These are phyloP conservation scores for Archips xylosteana DNA, from an alignment of 2,888 invertebrate species.

Conservation along the genomic window DNA sequence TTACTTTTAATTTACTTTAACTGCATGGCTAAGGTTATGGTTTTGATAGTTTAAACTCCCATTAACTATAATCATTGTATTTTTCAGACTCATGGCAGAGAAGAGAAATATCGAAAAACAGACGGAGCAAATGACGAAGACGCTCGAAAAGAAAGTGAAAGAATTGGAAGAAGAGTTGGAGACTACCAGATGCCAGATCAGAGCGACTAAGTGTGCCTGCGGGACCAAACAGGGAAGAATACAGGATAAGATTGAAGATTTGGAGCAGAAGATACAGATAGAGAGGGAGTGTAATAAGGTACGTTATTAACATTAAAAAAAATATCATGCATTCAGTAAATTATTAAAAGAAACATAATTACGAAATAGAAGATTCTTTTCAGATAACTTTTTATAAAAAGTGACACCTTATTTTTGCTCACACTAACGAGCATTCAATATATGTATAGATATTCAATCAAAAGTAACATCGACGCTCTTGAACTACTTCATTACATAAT, in stretches of 20 bases:
- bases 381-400: background rate
- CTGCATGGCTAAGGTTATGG: no score
- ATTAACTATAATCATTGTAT: background rate
- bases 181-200: constrained; percentile 62
- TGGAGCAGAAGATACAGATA: constrained; percentile 62
- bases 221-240: constrained; percentile 65
- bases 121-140: constrained; percentile 53
- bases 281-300: constrained; percentile 64
- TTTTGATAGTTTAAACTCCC: background rate
- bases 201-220: constrained; percentile 59
- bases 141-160: constrained; percentile 60
- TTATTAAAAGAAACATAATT: no score
- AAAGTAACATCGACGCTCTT: constrained; percentile 6
- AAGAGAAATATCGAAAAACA: constrained; percentile 65
- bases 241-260: constrained; percentile 61
- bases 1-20: no score
- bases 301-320: background rate
- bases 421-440: no score
- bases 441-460: background rate
- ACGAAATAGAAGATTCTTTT: no score
- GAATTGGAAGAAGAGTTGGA: constrained; percentile 69
- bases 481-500: constrained; percentile 36
- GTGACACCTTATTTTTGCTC: no score
- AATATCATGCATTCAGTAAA: no score
- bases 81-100: constrained; percentile 68